Base-by-base conservation (phyloP, 2,888 invertebrate genomes). In the Axea sp. region DNA sequence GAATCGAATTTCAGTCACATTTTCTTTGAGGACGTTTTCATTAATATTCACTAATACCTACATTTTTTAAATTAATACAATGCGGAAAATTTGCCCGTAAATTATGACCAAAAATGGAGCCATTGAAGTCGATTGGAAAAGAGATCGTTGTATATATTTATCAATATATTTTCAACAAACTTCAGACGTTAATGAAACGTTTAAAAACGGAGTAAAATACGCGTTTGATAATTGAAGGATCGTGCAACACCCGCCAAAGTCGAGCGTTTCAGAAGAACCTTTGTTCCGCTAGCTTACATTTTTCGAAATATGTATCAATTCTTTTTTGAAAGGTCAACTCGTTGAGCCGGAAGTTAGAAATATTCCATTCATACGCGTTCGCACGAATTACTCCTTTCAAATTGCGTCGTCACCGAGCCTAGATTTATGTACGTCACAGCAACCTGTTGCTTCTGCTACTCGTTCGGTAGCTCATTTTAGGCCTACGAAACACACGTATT, bases 361-460 rank as follows among this genome's bases (percentile, higher is more conserved):
- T 78, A 77, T 78, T 76, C 77, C 71, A 77, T 78, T 76, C 76
- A n/a, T n/a, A 73, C 68, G 68, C 59, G 39, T 60, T 67, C 64
- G 24, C 47, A 39, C 55, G 53, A 69, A 45, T 31, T 53, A 62
- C 55, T 73, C 55, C 57, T 68, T 74, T 75, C 71, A 62, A 55
- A 41, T 62, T 19, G 51, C 33, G 65, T 67, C 75, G 69, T 43
- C 35, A 49, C 31, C 39, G 55, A 68, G 57, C 22, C 71, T 69
- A 75, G 60, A 76, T 78, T 77, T 75, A 77, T 68, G 77, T 75
- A 73, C 72, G 75, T 82, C 83, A 81, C 82, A 80, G 76, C 83
- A 83, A 84, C 84, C 84, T 84, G 84, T 84, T 84, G 84, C 84
- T 76, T 71, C 53, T 39, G 17, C 11, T 47, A 28, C 55, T 65